These are phyloP conservation scores for Rousettus leschenaultii DNA, from an alignment of 2,113 vertebrate species.

Conservation along the genomic window DNA sequence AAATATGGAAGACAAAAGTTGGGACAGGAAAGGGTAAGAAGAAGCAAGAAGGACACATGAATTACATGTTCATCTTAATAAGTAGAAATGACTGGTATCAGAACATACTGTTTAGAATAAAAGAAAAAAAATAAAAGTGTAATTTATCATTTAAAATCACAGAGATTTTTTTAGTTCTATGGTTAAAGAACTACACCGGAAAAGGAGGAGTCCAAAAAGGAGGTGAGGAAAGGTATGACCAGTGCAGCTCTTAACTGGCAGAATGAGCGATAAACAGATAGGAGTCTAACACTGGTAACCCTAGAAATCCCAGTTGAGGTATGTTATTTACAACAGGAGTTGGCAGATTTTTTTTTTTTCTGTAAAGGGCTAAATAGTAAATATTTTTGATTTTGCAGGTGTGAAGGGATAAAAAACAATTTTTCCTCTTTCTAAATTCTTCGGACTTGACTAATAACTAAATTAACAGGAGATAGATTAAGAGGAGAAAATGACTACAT, in stretches of 20 bases:
- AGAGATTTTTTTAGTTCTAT: neutral
- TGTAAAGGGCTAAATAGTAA: neutral
- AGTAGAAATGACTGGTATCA: neutral
- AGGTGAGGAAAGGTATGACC: neutral
- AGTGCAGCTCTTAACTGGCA: neutral
- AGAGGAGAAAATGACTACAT: neutral
- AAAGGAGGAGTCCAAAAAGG: neutral
- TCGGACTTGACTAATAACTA: neutral
- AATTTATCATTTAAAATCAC: neutral
- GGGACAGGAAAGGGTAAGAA: neutral
- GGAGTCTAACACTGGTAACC: neutral
- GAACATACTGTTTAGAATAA: neutral
- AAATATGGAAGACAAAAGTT: neutral
- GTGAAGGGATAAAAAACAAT: neutral
- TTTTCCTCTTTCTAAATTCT: neutral
- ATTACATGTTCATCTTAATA: slow-evolving; percentile 14
- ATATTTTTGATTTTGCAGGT: neutral
- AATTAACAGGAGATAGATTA: neutral
- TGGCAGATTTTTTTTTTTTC: neutral
- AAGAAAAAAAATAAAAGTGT: neutral
- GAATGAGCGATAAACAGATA: neutral
- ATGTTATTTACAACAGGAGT: neutral
- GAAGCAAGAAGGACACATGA: neutral
- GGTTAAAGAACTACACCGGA: neutral
- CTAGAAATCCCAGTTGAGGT: neutral